phyloP scores from a whole-genome alignment of 2,113 vertebrate species.

The Nerophis lumbriciformis region DNA sequence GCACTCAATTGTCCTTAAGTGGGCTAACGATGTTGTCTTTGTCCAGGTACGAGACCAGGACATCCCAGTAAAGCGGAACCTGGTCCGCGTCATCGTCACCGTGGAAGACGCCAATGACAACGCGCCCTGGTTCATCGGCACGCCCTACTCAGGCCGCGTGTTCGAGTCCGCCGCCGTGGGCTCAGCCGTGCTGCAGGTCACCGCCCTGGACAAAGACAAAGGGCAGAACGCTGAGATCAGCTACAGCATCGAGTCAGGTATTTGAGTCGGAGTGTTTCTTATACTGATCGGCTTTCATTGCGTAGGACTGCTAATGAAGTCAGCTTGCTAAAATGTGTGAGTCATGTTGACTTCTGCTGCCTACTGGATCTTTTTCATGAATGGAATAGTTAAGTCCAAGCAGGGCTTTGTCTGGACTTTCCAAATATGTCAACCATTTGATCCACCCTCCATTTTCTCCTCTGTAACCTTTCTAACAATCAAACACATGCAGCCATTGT shows the following conservation, averaged over 20 bases:
- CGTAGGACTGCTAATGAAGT: constrained; percentile 34
- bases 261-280: background rate
- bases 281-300: constrained; percentile 19
- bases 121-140: constrained; percentile 87
- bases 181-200: constrained; percentile 86
- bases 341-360: constrained; percentile 49
- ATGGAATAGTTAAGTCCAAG: constrained; percentile 62
- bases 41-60: constrained; percentile 92
- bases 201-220: constrained; percentile 92
- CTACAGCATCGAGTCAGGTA: constrained; percentile 96
- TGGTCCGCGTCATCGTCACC: constrained; percentile 81
- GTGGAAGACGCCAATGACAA: constrained; percentile 95
- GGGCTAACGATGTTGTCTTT: background rate
- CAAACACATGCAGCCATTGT: constrained; percentile 44
- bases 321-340: constrained; percentile 52
- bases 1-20: no score
- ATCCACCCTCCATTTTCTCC: constrained; percentile 58
- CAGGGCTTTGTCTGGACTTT: constrained; percentile 50
- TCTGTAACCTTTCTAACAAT: constrained; percentile 53
- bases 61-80: constrained; percentile 93
- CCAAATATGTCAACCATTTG: constrained; percentile 46
- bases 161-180: constrained; percentile 88
- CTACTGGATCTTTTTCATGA: constrained; percentile 57
- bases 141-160: constrained; percentile 81
- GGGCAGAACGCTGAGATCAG: constrained; percentile 85